Evolutionary conservation across 2,113 vertebrate species (phyloP).

Genomic region (Phoxinus phoxinus): DNA sequence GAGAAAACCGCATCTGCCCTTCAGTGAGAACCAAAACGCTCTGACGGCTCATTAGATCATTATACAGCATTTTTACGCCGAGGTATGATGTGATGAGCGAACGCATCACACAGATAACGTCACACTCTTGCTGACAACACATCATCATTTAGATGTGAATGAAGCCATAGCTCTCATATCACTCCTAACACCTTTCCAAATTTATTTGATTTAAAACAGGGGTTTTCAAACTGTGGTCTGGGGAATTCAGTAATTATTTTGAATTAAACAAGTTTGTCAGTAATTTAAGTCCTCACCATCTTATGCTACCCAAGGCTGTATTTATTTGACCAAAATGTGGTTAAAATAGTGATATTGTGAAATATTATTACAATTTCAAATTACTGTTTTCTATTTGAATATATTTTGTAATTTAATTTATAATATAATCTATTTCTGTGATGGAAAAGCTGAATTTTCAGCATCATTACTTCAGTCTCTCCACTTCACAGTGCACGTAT

Average conservation of each 20-base stretch:
- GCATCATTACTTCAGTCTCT: not conserved
- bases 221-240: not conserved
- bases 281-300: too few relatives aligned
- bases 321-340: not conserved
- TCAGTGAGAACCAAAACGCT: not conserved
- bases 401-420: not conserved
- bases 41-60: conserved; percentile 35
- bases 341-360: not conserved
- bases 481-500: not conserved
- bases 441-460: not conserved
- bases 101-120: not conserved
- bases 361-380: not conserved
- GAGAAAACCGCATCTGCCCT: not conserved
- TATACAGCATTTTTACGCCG: conserved; percentile 26
- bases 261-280: too few relatives aligned
- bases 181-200: not conserved
- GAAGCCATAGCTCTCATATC: not conserved
- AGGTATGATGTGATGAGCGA: not conserved
- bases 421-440: not conserved
- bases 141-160: not conserved
- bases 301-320: not conserved
- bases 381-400: not conserved
- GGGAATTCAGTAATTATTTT: too few relatives aligned
- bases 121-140: not conserved
- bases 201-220: not conserved